Percentiles rank a stretch among this genome's conserved stretches.
phyloP scores from a whole-genome alignment of 2,797 vertebrate species.

The Decapterus maruadsi region DNA sequence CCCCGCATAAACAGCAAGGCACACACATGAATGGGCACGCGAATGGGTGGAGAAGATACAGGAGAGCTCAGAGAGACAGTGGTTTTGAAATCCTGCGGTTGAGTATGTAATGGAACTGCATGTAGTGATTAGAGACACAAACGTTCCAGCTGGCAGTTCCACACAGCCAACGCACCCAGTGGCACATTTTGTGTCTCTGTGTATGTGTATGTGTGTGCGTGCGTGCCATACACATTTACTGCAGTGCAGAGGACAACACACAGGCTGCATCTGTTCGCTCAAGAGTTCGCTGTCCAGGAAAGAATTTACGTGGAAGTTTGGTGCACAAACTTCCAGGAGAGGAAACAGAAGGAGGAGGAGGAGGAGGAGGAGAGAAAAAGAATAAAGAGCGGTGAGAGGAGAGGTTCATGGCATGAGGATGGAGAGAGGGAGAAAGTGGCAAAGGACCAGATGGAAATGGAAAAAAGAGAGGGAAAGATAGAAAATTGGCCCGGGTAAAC shows the following conservation, averaged over 20 bases:
- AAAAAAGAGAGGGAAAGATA: conserved; percentile 33
- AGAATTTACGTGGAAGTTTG: conserved; percentile 49
- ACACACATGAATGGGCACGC: conserved; percentile 8
- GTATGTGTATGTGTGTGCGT: conserved; percentile 13
- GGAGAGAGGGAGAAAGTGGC: conserved; percentile 4
- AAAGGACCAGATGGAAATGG: conserved; percentile 32
- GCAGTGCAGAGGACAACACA: conserved; percentile 30
- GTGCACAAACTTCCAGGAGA: conserved; percentile 36
- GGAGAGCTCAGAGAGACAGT: conserved; percentile 40
- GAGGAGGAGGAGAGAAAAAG: not conserved
- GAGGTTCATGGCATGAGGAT: conserved; percentile 16
- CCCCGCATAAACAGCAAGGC: conserved; percentile 25
- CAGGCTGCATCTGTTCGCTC: conserved; percentile 56
- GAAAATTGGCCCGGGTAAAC: conserved; percentile 20
- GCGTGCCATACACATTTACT: conserved; percentile 28
- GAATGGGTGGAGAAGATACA: conserved; percentile 37
- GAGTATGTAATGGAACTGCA: conserved; percentile 65
- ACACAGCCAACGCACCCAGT: conserved; percentile 46
- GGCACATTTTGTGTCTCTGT: conserved; percentile 21
- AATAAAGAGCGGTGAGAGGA: not conserved
- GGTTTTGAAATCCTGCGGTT: conserved; percentile 60
- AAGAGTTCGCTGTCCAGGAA: conserved; percentile 64
- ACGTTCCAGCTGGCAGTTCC: conserved; percentile 62
- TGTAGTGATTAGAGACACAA: conserved; percentile 68
- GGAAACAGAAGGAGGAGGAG: conserved; percentile 14